phyloP scores from a whole-genome alignment of 1,140 invertebrate genomes.

The Caenorhabditis brenneri region DNA sequence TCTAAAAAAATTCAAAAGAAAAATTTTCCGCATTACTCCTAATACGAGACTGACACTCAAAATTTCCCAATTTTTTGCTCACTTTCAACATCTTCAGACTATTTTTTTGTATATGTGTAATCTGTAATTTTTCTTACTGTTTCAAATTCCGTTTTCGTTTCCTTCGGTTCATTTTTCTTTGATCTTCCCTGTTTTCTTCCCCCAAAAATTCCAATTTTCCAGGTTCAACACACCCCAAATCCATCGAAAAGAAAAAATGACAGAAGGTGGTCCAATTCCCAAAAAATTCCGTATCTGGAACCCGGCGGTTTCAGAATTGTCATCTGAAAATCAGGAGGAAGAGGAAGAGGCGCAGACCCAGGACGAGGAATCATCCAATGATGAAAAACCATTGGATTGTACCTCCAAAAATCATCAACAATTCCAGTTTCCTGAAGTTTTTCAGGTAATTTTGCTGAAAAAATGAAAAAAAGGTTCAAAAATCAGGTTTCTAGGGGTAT shows the following conservation, averaged over 20 bases:
- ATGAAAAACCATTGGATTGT: slow-evolving; percentile 36
- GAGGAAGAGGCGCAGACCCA: not conserved
- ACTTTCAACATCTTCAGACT: too few relatives aligned
- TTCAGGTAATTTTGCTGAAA: slow-evolving; percentile 38
- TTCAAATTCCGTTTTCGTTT: not conserved
- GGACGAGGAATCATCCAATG: not conserved
- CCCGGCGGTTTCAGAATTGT: slow-evolving; percentile 6
- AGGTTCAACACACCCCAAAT: too few relatives aligned
- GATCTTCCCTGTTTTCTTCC: not conserved
- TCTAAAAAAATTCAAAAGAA: too few relatives aligned
- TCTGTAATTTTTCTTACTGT: not conserved
- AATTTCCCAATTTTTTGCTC: too few relatives aligned
- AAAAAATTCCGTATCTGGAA: slow-evolving; percentile 49
- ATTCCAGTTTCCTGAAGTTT: slow-evolving; percentile 17
- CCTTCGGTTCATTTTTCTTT: not conserved
- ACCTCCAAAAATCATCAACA: not conserved
- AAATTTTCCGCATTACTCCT: too few relatives aligned
- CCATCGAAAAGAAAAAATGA: not conserved
- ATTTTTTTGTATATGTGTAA: too few relatives aligned
- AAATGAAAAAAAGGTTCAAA: too few relatives aligned
- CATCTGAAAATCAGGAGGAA: not conserved
- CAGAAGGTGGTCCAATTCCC: not conserved
- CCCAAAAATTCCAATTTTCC: too few relatives aligned
- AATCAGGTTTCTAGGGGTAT: too few relatives aligned
- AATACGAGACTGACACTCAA: too few relatives aligned